phyloP scores from a whole-genome alignment of 2,113 vertebrate species.

The Peromyscus californicus region DNA sequence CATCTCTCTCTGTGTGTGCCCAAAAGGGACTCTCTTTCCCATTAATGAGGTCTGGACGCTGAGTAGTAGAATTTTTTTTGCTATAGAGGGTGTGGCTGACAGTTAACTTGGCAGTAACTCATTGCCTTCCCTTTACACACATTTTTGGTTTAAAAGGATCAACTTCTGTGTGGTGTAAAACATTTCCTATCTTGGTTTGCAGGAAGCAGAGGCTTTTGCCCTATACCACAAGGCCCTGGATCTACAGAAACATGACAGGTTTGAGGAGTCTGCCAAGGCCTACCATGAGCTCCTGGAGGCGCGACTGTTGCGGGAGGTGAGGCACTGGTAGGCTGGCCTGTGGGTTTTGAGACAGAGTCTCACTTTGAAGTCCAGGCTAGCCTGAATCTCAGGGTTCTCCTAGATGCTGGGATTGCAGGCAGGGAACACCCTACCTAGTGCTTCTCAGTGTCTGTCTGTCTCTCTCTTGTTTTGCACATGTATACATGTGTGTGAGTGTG shows the following conservation, averaged over 20 bases:
- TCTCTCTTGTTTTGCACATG: not conserved
- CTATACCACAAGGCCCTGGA: constrained; percentile 98
- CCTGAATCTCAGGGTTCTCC: not conserved
- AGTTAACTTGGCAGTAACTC: not conserved
- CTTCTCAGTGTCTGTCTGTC: not conserved
- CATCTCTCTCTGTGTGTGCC: not conserved
- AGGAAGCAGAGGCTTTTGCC: constrained; percentile 99
- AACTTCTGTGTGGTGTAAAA: not conserved
- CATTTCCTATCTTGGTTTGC: constrained; percentile 45
- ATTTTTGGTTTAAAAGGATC: constrained; percentile 1
- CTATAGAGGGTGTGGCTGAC: not conserved
- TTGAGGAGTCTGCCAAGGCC: constrained; percentile 96
- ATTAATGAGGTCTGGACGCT: not conserved
- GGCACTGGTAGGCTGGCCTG: not conserved
- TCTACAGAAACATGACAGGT: constrained; percentile 97
- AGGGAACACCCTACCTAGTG: not conserved
- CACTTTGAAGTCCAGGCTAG: not conserved
- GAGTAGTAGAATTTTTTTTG: not conserved
- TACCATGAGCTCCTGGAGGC: constrained; percentile 98
- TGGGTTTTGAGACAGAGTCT: not conserved
- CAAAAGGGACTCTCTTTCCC: not conserved
- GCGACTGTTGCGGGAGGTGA: constrained; percentile 96
- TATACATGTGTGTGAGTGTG: not conserved
- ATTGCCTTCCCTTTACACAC: not conserved
- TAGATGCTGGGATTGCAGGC: not conserved